These are phyloP conservation scores for Antheraea yamamai DNA, from an alignment of 2,888 invertebrate species.

Conservation along the genomic window DNA sequence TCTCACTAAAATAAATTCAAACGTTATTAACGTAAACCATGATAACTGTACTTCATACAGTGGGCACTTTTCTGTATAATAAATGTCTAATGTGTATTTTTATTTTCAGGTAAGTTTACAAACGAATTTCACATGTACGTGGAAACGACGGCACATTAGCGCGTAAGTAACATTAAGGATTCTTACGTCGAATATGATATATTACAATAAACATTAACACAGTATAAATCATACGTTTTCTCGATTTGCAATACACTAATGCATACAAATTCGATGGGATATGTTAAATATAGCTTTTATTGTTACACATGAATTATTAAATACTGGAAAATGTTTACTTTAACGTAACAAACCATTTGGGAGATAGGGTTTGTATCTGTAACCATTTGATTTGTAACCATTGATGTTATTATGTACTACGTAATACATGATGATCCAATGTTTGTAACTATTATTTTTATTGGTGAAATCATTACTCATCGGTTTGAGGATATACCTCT, in stretches of 20 bases:
- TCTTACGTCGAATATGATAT: conserved; percentile 40
- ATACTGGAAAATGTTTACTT: not conserved
- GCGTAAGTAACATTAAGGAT: conserved; percentile 35
- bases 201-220: conserved; percentile 42
- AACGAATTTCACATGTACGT: conserved; percentile 13
- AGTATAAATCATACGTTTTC: conserved; percentile 21
- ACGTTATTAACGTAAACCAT: not conserved
- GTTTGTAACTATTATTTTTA: no score
- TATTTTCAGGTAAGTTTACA: conserved; percentile 44
- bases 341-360: not conserved
- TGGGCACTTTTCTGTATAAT: not conserved
- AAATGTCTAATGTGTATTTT: conserved; percentile 23
- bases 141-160: conserved; percentile 34
- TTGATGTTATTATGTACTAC: no score
- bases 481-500: not conserved
- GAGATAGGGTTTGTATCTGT: no score
- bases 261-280: not conserved
- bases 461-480: not conserved
- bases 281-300: not conserved
- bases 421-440: no score
- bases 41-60: not conserved
- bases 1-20: not conserved
- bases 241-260: not conserved
- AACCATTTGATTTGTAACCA: no score
- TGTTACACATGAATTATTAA: not conserved